These are phyloP conservation scores for Cichlasoma orientale DNA, from an alignment of 2,797 vertebrate species.

Conservation along the genomic window DNA sequence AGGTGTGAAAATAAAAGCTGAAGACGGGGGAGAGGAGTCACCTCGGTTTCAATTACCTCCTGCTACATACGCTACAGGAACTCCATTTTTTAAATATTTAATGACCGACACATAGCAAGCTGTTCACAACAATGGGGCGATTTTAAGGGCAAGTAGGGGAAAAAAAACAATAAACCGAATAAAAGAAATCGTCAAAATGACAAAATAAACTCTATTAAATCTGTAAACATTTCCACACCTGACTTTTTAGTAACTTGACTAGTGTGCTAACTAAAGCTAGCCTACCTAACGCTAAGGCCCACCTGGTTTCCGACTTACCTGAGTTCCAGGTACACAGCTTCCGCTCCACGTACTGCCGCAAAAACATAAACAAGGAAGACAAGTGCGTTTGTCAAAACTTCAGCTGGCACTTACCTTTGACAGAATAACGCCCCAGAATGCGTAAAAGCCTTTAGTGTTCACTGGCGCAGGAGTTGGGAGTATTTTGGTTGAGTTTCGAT, in stretches of 20 bases:
- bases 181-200: not conserved
- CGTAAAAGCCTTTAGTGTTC: slow-evolving; percentile 21
- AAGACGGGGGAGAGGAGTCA: not conserved
- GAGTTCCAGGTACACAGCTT: slow-evolving; percentile 74
- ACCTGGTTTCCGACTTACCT: slow-evolving; percentile 76
- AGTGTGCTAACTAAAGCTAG: slow-evolving; percentile 32
- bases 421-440: not conserved
- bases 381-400: not conserved
- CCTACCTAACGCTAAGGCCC: slow-evolving; percentile 45
- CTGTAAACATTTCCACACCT: not conserved
- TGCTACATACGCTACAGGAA: not conserved
- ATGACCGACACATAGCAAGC: not conserved
- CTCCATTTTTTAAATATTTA: slow-evolving; percentile 17
- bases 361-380: slow-evolving; percentile 17
- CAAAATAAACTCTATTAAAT: not conserved
- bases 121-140: slow-evolving; percentile 1
- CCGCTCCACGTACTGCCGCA: slow-evolving; percentile 52
- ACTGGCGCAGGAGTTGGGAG: slow-evolving; percentile 7
- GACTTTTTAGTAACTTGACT: not conserved
- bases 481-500: slow-evolving; percentile 42
- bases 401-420: slow-evolving; percentile 44
- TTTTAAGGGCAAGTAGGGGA: not conserved
- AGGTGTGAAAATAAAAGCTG: not conserved
- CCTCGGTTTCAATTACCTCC: not conserved
- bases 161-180: rapidly evolving